phyloP scores from a whole-genome alignment of 2,797 vertebrate genomes.

The Halcyon smyrnensis region DNA sequence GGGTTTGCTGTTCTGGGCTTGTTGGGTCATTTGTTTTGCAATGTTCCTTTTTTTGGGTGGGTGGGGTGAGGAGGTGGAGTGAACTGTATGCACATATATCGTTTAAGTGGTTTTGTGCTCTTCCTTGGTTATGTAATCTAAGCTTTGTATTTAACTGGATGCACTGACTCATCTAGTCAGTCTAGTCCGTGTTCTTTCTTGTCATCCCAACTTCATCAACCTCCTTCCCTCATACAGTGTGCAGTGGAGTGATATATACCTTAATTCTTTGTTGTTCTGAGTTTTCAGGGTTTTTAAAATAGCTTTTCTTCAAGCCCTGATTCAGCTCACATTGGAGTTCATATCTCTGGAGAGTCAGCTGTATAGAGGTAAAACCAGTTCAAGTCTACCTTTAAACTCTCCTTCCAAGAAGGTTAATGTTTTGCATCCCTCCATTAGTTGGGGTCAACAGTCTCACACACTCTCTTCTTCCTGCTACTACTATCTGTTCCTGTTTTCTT shows the following conservation, averaged over 20 bases:
- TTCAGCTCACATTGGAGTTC: not conserved
- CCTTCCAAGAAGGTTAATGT: not conserved
- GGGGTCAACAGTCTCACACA: not conserved
- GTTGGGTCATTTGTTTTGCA: not conserved
- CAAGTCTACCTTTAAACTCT: not conserved
- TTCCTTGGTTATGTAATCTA: not conserved
- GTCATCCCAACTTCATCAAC: not conserved
- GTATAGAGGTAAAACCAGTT: not conserved
- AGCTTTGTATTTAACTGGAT: not conserved
- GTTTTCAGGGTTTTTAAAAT: not conserved
- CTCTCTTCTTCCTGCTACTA: not conserved
- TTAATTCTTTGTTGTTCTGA: not conserved
- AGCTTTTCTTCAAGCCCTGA: not conserved
- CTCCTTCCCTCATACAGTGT: not conserved
- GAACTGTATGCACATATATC: too few relatives aligned
- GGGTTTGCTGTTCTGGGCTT: not conserved
- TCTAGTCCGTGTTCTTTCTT: not conserved
- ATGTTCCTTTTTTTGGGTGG: not conserved
- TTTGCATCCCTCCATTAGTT: not conserved
- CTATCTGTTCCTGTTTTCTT: not conserved
- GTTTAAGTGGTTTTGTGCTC: not conserved
- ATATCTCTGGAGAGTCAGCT: not conserved
- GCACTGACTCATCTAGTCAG: not conserved
- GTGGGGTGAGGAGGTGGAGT: accelerated
- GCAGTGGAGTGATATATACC: not conserved